Base-by-base conservation (phyloP, 2,888 invertebrate genomes). In the Pollenia angustigena region DNA sequence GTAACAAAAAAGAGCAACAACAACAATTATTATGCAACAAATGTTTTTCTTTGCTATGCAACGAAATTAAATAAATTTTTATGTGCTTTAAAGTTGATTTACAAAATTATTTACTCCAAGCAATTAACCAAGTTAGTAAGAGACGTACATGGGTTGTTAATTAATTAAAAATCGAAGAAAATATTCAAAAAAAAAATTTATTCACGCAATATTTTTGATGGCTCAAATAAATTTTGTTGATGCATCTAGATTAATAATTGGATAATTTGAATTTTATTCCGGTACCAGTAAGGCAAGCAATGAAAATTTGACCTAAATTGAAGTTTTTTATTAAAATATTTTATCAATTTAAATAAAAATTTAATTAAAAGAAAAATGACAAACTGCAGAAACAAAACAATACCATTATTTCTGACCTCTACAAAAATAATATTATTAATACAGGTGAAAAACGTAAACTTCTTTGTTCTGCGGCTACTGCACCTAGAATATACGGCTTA, bases 11-110 rank as follows among this genome's bases (percentile, higher is more conserved):
- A 32, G 6, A 64, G 64, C 18, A 46, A 64, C 44, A 64, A 64
- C 44, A 64, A 12, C 46, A 64, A 64, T 64, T 50, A 46, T 81
- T 81, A 81, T 81, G 81, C 81, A 81, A 81, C 46, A 48, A 56
- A 64, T 56, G 32, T 18, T 56, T 81, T 64, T 56, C 16, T 64
- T 12, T 8, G 46, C 71, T 54, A 18, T 62, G 68, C 60, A 72
- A 64, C 32, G 16, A 80, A 80, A 80, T 69, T 71, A 62, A 62
- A 62, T 54, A 12, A 4, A 14, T 42, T 44, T 60, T 44, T n/a
- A 44, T 56, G 10, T 16, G 62, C 50, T 54, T 44, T 9, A 44
- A 64, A 62, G 52, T 6, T 52, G 50, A 62, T 71, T 52, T 18
- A 48, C 16, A 40, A 32, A 52, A 78, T 48, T 12, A 56, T 46